A percentile compares a stretch with the other conserved stretches of the same genome.
phyloP scores from a whole-genome alignment of 1,140 invertebrate genomes.

The Nephotettix cincticeps region DNA sequence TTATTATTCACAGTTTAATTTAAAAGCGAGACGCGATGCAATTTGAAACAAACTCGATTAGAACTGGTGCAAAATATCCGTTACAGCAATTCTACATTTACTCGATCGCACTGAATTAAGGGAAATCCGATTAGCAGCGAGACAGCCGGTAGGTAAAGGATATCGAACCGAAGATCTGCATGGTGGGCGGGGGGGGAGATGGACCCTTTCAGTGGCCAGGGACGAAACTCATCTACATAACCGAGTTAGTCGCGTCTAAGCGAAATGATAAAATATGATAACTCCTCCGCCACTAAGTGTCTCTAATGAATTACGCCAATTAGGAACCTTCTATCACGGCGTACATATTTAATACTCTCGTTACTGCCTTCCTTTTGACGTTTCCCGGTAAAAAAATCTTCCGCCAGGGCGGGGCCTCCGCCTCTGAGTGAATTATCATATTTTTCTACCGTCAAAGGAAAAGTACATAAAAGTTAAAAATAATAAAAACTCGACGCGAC shows the following conservation, averaged over 20 bases:
- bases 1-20: no score
- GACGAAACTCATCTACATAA: conserved; percentile 20
- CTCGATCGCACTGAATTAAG: no score
- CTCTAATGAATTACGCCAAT: conserved; percentile 27
- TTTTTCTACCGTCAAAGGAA: conserved; percentile 40
- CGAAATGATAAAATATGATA: conserved; percentile 25
- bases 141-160: conserved; percentile 22
- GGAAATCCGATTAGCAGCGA: no score
- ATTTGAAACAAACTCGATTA: no score
- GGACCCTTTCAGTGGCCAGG: conserved; percentile 24
- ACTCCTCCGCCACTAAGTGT: conserved; percentile 25
- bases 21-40: no score
- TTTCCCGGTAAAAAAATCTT: no score
- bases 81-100: no score
- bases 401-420: background rate
- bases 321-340: conserved; percentile 27
- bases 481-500: conserved; percentile 29
- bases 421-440: conserved; percentile 38
- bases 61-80: no score
- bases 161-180: conserved; percentile 9
- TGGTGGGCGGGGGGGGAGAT: background rate
- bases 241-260: conserved; percentile 21
- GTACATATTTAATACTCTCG: conserved; percentile 34
- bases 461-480: conserved; percentile 39
- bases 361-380: conserved; percentile 15